Evolutionary conservation across 35 echinoderm and acorn worm species (phyloP).

Genomic region (Strongylocentrotus purpuratus): DNA sequence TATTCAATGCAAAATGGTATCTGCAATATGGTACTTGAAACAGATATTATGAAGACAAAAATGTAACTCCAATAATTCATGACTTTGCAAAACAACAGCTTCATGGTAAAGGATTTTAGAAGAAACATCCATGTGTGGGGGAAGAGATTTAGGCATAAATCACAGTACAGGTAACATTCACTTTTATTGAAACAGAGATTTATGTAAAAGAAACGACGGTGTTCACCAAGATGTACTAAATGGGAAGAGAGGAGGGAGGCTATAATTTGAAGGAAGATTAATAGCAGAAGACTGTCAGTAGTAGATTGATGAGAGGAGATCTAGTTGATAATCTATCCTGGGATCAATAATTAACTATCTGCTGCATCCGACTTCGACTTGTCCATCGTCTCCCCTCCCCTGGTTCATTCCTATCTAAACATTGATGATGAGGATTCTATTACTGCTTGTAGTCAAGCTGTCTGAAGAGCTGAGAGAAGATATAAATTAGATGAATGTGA

Average conservation of each 20-base stretch:
- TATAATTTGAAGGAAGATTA: not conserved
- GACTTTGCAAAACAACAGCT: not conserved
- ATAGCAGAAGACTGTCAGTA: not conserved
- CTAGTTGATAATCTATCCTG: not conserved
- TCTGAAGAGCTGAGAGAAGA: not conserved
- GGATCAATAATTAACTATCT: not conserved
- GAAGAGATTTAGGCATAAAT: not conserved
- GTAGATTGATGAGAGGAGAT: not conserved
- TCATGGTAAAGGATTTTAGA: not conserved
- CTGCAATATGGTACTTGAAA: not conserved
- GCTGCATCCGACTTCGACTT: not conserved
- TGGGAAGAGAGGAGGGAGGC: not conserved
- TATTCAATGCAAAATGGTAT: not conserved
- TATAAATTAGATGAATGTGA: constrained; percentile 12
- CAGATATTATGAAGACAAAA: not conserved
- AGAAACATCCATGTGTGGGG: not conserved
- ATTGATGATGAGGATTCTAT: not conserved
- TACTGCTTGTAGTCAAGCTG: constrained; percentile 8
- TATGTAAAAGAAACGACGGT: no score
- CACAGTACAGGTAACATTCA: not conserved
- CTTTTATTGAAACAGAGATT: not conserved
- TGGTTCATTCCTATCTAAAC: not conserved
- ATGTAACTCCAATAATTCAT: not conserved
- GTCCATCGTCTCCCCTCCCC: not conserved
- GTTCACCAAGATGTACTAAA: not conserved